These are phyloP conservation scores for Phrynocephalus forsythii DNA, from an alignment of 2,797 vertebrate species.

Conservation along the genomic window DNA sequence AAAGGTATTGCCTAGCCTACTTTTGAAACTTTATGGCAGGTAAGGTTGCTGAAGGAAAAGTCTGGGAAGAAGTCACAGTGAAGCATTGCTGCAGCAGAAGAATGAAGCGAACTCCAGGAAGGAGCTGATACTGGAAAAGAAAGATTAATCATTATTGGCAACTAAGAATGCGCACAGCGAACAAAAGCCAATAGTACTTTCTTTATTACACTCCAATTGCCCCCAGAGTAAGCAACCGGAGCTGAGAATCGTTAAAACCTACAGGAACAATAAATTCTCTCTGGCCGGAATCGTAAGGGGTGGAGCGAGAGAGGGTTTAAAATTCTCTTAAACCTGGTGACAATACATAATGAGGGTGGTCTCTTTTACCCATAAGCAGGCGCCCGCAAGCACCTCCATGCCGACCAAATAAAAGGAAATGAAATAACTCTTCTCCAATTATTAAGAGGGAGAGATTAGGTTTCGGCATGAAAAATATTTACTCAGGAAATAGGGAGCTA, in stretches of 20 bases:
- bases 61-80: too few relatives aligned
- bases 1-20: too few relatives aligned
- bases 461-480: constrained; percentile 75
- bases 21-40: background rate
- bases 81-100: background rate
- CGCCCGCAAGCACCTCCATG: background rate
- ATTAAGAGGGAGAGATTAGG: constrained; percentile 70
- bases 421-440: constrained; percentile 66
- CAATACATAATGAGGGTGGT: constrained; percentile 62
- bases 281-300: constrained; percentile 64
- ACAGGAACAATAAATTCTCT: constrained; percentile 68
- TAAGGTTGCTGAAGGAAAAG: background rate
- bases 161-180: constrained; percentile 52
- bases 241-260: constrained; percentile 67
- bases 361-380: background rate
- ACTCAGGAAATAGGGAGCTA: constrained; percentile 70
- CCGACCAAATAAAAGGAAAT: constrained; percentile 21
- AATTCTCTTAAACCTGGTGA: constrained; percentile 69
- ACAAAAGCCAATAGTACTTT: constrained; percentile 62
- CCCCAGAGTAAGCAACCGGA: constrained; percentile 49
- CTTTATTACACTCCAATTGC: constrained; percentile 62
- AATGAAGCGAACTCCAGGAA: constrained; percentile 57
- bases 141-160: constrained; percentile 63
- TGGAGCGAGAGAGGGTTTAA: constrained; percentile 42
- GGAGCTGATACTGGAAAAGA: constrained; percentile 53